Percentiles rank a stretch among this genome's conserved stretches.
These are phyloP conservation scores for Drosophila lacertosa DNA, from an alignment of 1,140 invertebrate genomes.

Conservation along the genomic window DNA sequence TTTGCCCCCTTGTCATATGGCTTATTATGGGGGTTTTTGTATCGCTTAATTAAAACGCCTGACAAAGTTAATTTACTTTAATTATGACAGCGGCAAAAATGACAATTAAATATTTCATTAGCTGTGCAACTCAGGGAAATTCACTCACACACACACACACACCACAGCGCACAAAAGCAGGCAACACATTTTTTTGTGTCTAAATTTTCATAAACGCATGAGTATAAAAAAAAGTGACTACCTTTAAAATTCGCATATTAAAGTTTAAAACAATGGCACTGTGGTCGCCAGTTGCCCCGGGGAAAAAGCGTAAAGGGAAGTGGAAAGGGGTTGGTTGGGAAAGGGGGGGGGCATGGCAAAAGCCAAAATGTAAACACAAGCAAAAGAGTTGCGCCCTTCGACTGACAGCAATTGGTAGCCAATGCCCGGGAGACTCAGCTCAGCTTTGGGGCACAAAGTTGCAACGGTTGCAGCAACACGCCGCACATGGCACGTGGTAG, in stretches of 20 bases:
- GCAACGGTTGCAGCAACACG: conserved; percentile 15
- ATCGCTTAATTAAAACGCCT: conserved; percentile 65
- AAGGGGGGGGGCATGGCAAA: conserved; percentile 11
- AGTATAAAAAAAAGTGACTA: conserved; percentile 25
- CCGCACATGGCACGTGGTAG: conserved; percentile 3
- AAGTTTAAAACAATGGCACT: conserved; percentile 40
- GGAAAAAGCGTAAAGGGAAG: too few species aligned
- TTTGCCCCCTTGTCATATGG: conserved; percentile 10
- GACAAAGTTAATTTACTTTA: conserved; percentile 71
- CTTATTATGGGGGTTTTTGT: conserved; percentile 23
- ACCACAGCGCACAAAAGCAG: conserved; percentile 26
- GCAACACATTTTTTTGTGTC: conserved; percentile 42
- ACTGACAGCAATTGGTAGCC: conserved; percentile 36
- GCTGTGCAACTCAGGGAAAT: conserved; percentile 40
- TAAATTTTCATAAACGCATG: conserved; percentile 66
- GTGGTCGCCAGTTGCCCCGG: conserved; percentile 2
- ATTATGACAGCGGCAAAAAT: conserved; percentile 66
- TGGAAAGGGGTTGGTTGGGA: not conserved
- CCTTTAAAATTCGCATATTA: conserved; percentile 15
- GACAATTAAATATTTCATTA: conserved; percentile 77
- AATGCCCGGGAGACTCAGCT: conserved; percentile 11
- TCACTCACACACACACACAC: not conserved
- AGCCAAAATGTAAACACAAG: conserved; percentile 34
- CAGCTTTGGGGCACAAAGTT: not conserved
- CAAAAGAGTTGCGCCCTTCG: conserved; percentile 21